A percentile compares a stretch with the other conserved stretches of the same genome.
Evolutionary conservation across 2,113 vertebrate genomes (phyloP).

Genomic region (Perognathus longimembris): DNA sequence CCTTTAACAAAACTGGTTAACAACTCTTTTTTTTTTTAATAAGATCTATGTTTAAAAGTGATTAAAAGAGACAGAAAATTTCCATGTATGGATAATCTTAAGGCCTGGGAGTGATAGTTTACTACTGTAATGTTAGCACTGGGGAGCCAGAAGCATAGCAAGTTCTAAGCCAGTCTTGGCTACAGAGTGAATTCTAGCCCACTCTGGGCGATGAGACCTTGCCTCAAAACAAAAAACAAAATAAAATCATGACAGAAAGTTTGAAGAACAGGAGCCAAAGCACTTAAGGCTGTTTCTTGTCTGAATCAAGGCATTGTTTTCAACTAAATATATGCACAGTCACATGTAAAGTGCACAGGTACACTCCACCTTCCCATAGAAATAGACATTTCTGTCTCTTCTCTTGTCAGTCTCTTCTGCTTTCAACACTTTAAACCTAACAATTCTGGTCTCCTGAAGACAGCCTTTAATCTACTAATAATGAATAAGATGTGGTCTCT

Average conservation of each 20-base stretch:
- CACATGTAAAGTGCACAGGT: not conserved
- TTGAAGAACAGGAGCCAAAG: not conserved
- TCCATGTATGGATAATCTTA: not conserved
- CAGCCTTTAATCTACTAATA: slow-evolving; percentile 3
- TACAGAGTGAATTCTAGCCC: no score
- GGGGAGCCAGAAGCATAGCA: no score
- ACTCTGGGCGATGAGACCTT: no score
- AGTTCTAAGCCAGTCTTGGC: no score
- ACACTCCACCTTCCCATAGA: not conserved
- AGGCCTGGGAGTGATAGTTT: not conserved
- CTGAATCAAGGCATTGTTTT: not conserved
- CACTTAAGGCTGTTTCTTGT: not conserved
- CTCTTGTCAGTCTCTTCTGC: not conserved
- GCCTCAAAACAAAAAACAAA: no score
- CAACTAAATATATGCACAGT: not conserved
- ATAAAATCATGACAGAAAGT: not conserved
- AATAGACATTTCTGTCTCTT: not conserved
- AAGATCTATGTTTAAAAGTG: not conserved
- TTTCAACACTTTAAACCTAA: not conserved
- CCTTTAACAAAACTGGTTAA: not conserved
- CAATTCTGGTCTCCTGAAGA: not conserved
- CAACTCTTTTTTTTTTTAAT: not conserved
- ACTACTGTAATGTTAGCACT: no score
- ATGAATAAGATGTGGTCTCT: not conserved
- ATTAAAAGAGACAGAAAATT: not conserved